A percentile compares a stretch with the other conserved stretches of the same genome.
Evolutionary conservation across 2,113 vertebrate species (phyloP).

Genomic region (Cyphomyrus plagiostoma): DNA sequence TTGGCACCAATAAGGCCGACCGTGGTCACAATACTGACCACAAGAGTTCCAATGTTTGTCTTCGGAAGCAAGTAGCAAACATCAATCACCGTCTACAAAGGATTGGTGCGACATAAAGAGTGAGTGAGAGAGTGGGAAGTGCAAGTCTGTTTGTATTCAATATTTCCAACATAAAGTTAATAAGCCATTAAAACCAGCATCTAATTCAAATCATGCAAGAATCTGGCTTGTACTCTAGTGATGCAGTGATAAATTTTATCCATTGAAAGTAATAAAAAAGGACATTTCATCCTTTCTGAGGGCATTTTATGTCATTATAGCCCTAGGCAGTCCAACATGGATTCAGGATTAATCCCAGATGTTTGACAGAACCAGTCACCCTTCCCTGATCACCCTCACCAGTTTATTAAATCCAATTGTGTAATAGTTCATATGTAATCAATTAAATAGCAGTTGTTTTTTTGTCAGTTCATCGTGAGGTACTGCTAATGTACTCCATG

Average conservation of each 20-base stretch:
- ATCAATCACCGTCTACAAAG: conserved; percentile 69
- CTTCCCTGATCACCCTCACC: not conserved
- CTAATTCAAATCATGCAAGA: not conserved
- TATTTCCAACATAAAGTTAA: not conserved
- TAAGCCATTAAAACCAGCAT: not conserved
- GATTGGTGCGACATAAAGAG: not conserved
- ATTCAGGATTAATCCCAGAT: not conserved
- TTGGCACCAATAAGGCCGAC: conserved; percentile 69
- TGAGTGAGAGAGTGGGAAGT: not conserved
- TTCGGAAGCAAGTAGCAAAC: conserved; percentile 65
- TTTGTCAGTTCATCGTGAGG: not conserved
- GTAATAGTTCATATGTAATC: not conserved
- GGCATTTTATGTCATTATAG: not conserved
- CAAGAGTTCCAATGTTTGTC: conserved; percentile 69
- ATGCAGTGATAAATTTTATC: not conserved
- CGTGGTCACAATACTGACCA: conserved; percentile 72
- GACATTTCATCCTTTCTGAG: not conserved
- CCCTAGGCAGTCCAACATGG: not conserved
- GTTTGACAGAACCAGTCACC: not conserved
- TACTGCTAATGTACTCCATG: not conserved
- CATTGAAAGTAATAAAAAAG: not conserved
- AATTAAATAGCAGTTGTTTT: not conserved
- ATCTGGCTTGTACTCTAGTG: not conserved
- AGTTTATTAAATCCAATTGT: not conserved
- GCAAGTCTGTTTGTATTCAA: not conserved